Percentiles rank a stretch among this genome's conserved stretches.
Evolutionary conservation across 2,888 invertebrate species (phyloP).

Genomic region (Lymantria dispar): DNA sequence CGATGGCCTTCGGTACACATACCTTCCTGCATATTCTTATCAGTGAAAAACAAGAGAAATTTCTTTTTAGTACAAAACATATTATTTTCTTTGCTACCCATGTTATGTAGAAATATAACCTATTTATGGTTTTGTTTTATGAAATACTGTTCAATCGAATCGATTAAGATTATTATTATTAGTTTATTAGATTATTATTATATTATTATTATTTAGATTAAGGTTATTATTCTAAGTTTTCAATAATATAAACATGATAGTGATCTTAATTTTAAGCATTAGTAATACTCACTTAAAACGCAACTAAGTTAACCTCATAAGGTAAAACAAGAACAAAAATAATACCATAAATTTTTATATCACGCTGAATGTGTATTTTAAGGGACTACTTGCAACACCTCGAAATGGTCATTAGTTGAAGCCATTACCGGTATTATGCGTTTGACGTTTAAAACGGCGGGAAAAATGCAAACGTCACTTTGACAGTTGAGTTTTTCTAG

Average conservation of each 20-base stretch:
- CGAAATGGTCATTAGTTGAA: slow-evolving; percentile 18
- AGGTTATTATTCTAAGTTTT: too few species aligned
- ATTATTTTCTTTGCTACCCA: too few species aligned
- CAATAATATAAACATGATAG: slow-evolving; percentile 3
- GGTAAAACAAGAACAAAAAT: slow-evolving; percentile 8
- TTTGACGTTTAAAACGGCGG: slow-evolving; percentile 32
- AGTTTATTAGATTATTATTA: too few species aligned
- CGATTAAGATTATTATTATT: too few species aligned
- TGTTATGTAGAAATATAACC: too few species aligned
- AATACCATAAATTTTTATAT: slow-evolving; percentile 21
- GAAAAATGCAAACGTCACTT: slow-evolving; percentile 35
- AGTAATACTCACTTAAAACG: slow-evolving; percentile 1
- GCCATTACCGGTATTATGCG: slow-evolving; percentile 5
- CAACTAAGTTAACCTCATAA: slow-evolving; percentile 1
- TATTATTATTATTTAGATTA: too few species aligned
- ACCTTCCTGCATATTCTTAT: too few species aligned
- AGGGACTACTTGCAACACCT: slow-evolving; percentile 17
- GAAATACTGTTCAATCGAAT: too few species aligned
- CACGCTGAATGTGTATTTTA: slow-evolving; percentile 11
- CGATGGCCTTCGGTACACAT: too few species aligned
- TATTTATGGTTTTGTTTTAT: too few species aligned
- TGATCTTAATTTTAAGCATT: background rate
- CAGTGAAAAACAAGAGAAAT: too few species aligned
- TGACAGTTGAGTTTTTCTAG: slow-evolving; percentile 32
- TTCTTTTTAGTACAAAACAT: too few species aligned